Base-by-base conservation (phyloP, 92 coral and sea anemone genomes). In the Galaxea fascicularis region DNA sequence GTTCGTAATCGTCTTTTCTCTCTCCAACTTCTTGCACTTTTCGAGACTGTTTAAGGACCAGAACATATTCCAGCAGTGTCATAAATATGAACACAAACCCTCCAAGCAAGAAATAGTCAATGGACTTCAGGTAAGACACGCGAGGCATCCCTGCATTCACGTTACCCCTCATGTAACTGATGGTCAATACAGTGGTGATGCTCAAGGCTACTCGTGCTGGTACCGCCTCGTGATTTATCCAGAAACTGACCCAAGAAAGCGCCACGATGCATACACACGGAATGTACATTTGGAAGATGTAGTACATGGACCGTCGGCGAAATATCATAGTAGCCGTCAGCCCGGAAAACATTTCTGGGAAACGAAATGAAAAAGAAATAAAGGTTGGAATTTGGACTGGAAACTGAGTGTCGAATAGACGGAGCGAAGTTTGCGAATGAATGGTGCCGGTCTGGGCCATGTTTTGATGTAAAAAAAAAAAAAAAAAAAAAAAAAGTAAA, bases 131-230 rank as follows among this genome's bases (percentile, higher is more conserved):
- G 82, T 96, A 96, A 24, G 98, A 94, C 20, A 96, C 98, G 18
- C 94, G 82, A 0, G 98, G 98, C 91, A 96, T 87, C 45, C 93
- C 91, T 14, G 90, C 90, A 71, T 96, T 96, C 29, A 96, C 98
- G 15, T 88, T 92, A 4, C 96, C 98, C 24, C 95, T 67, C 98
- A 94, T 96, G 76, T 96, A 96, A 53, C 97, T 93, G 88, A 96
- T 96, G 0, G 98, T 96, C 35, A 96, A 79, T 0, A 96, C 98
- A 4, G 98, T 96, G n/a, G 98, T 96, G 79, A 96, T 96, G 56
- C 98, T 93, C 18, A 96, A 95, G 18, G 93, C 96, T 0, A 95
- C 98, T 0, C 98, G 93, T 4, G 98, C 98, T 6, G 98, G 98
- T 11, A 96, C 98, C 10, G 98, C 94, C 82, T 88, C 92, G 82